phyloP scores from a whole-genome alignment of 2,113 vertebrate species.

The Apodemus sylvaticus region DNA sequence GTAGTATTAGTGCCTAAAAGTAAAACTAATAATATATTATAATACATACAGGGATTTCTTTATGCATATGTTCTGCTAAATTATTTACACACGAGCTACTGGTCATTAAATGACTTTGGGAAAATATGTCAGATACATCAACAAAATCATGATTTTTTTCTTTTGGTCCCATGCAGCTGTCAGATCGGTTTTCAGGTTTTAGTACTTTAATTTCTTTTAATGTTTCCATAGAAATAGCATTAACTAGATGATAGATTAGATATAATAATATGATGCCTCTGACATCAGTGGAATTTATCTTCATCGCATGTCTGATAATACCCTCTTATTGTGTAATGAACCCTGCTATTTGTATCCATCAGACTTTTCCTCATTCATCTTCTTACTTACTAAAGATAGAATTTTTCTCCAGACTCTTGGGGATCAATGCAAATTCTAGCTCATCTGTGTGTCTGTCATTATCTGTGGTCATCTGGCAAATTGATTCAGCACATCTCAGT shows the following conservation, averaged over 20 bases:
- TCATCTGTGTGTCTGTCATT: background rate
- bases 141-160: conserved; percentile 55
- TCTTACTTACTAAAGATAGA: conserved; percentile 66
- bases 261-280: conserved; percentile 60
- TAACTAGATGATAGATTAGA: conserved; percentile 76
- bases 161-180: conserved; percentile 32
- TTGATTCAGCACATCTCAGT: conserved; percentile 16
- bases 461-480: conserved; percentile 63
- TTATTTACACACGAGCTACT: background rate
- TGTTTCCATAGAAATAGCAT: conserved; percentile 71
- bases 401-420: background rate
- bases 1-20: background rate
- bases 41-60: background rate
- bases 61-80: background rate
- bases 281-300: conserved; percentile 69
- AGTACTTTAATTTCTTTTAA: conserved; percentile 72
- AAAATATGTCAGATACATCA: background rate
- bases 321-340: conserved; percentile 73
- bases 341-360: conserved; percentile 62
- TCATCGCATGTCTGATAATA: conserved; percentile 67
- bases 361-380: conserved; percentile 63
- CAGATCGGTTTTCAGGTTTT: conserved; percentile 60
- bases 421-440: background rate
- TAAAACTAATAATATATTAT: background rate
- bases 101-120: background rate